A percentile compares a stretch with the other conserved stretches of the same genome.
phyloP scores from a whole-genome alignment of 2,888 invertebrate species.

The Dryocosmus kuriphilus region DNA sequence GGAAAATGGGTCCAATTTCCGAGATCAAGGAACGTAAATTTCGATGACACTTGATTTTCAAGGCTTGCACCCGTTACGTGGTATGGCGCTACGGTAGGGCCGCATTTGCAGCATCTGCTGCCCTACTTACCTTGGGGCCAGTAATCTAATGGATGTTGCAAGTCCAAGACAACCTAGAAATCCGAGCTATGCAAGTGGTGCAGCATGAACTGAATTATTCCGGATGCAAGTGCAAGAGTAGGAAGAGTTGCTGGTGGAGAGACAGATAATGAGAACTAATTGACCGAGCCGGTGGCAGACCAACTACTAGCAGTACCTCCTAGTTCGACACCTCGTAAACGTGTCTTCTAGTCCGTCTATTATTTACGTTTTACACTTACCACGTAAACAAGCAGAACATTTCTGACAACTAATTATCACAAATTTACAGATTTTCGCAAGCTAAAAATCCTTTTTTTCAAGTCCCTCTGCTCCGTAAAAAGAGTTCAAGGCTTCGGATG shows the following conservation, averaged over 20 bases:
- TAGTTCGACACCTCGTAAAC: conserved; percentile 10
- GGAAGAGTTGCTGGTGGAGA: not conserved
- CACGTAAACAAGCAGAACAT: not conserved
- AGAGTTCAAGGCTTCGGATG: not conserved
- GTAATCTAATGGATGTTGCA: not conserved
- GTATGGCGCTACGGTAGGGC: not conserved
- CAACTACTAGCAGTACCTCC: not conserved
- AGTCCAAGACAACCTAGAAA: not conserved
- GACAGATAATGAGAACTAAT: conserved; percentile 1
- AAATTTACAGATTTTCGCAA: not conserved
- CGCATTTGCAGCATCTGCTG: not conserved
- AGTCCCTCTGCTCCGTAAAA: not conserved
- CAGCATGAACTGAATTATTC: conserved; percentile 9
- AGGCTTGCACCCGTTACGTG: no score
- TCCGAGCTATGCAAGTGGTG: not conserved
- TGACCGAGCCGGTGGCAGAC: not conserved
- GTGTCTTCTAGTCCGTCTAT: not conserved
- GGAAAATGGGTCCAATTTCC: not conserved
- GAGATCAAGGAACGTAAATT: not conserved
- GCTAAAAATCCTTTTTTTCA: not conserved
- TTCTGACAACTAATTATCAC: not conserved
- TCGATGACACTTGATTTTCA: no score
- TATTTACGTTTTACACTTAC: not conserved
- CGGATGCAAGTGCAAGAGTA: not conserved
- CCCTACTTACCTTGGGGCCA: not conserved